Percentiles rank a stretch among this genome's conserved stretches.
Conservation (phyloP, 2,888 invertebrate genomes). For the Drosophila diplacantha region DNA sequence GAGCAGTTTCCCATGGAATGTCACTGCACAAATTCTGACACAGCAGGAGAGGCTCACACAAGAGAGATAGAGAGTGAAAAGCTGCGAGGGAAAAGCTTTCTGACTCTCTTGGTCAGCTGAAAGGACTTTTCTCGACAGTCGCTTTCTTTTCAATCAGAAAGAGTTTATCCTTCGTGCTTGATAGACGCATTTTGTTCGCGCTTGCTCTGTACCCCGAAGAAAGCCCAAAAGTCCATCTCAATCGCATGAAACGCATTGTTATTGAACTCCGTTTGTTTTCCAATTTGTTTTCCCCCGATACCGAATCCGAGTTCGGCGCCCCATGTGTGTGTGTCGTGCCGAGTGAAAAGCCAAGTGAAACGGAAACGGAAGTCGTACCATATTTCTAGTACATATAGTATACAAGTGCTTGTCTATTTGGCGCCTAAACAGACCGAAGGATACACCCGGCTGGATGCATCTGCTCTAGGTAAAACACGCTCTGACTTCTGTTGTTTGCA, state of each 20-base stretch:
- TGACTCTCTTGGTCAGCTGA: slow-evolving; percentile 54
- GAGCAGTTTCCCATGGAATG: slow-evolving; percentile 63
- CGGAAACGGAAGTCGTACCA: slow-evolving; percentile 14
- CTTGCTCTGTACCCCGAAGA: slow-evolving; percentile 36
- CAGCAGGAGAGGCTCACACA: slow-evolving; percentile 41
- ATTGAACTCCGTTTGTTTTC: slow-evolving; percentile 33
- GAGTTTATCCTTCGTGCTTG: slow-evolving; percentile 75
- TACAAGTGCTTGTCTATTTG: slow-evolving; percentile 30
- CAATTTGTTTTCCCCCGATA: slow-evolving; percentile 28
- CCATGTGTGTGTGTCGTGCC: slow-evolving; percentile 22
- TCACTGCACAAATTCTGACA: slow-evolving; percentile 62
- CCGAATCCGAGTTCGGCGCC: slow-evolving; percentile 14
- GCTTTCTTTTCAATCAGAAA: slow-evolving; percentile 59
- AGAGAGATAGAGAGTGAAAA: slow-evolving; percentile 22
- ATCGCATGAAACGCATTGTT: slow-evolving; percentile 30
- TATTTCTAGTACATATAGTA: slow-evolving; percentile 14
- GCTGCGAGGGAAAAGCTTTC: slow-evolving; percentile 51
- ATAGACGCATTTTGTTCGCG: slow-evolving; percentile 64
- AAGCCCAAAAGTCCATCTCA: slow-evolving; percentile 27
- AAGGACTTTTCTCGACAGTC: slow-evolving; percentile 21
- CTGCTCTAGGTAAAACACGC: slow-evolving; percentile 26
- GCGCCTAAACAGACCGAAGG: slow-evolving; percentile 35
- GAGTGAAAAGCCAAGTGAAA: slow-evolving; percentile 27
- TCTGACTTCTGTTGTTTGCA: slow-evolving; percentile 21
- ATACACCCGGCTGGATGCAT: slow-evolving; percentile 21